These are phyloP conservation scores for Mellilla xanthometata DNA, from an alignment of 2,888 invertebrate genomes.

Conservation along the genomic window DNA sequence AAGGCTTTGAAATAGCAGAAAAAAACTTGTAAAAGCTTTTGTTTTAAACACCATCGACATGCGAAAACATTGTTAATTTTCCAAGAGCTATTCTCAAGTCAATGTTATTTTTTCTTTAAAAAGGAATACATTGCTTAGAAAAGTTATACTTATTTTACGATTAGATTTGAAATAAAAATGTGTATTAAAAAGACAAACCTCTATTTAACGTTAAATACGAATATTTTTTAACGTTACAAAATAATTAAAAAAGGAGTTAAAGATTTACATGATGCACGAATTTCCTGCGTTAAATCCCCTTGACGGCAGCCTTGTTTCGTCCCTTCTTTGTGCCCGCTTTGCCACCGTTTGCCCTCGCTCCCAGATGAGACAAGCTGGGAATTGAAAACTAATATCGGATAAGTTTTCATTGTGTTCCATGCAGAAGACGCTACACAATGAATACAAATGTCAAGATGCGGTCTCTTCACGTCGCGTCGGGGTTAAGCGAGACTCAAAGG, in stretches of 20 bases:
- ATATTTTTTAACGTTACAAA: too few relatives aligned
- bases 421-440: slow-evolving; percentile 22
- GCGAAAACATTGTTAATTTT: slow-evolving; percentile 39
- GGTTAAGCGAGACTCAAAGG: slow-evolving; percentile 5
- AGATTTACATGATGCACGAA: too few relatives aligned
- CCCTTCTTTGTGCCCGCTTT: slow-evolving; percentile 1
- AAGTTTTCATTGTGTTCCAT: slow-evolving; percentile 45
- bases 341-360: slow-evolving; percentile 17
- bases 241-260: too few relatives aligned
- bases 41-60: slow-evolving; percentile 43
- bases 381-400: slow-evolving; percentile 59
- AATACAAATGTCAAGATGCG: slow-evolving; percentile 22
- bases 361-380: slow-evolving; percentile 38
- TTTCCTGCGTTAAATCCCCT: too few relatives aligned
- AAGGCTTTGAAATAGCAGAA: slow-evolving; percentile 6
- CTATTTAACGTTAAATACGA: too few relatives aligned
- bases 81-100: slow-evolving; percentile 8
- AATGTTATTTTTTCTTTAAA: slow-evolving; percentile 3
- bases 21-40: slow-evolving; percentile 33
- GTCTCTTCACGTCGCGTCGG: slow-evolving; percentile 7
- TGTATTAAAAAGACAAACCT: too few relatives aligned
- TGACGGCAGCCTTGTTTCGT: too few relatives aligned
- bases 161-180: too few relatives aligned
- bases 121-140: background rate
- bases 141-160: too few relatives aligned